phyloP scores from a whole-genome alignment of 1,140 invertebrate species.

The Drosophila subpulchrella region DNA sequence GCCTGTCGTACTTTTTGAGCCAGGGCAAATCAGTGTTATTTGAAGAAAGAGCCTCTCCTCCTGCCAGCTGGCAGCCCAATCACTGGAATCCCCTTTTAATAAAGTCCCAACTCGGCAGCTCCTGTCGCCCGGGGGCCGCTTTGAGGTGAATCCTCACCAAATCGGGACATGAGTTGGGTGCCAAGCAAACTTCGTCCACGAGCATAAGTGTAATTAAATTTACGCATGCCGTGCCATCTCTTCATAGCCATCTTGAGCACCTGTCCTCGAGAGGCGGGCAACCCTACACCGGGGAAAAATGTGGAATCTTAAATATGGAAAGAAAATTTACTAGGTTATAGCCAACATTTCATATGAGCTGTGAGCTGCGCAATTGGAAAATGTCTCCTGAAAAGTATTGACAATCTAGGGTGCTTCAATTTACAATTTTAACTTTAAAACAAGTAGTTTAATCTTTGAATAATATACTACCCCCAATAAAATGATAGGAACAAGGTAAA shows the following conservation, averaged over 20 bases:
- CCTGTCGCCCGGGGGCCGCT: neutral
- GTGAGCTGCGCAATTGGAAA: no score
- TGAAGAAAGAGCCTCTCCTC: neutral
- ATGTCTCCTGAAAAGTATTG: no score
- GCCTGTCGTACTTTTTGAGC: neutral
- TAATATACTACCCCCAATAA: no score
- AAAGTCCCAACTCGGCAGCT: constrained; percentile 7
- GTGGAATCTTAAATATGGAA: no score
- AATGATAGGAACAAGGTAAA: no score
- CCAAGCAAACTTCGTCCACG: constrained; percentile 28
- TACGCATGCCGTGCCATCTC: constrained; percentile 33
- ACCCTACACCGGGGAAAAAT: constrained; percentile 1
- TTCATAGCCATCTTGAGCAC: neutral
- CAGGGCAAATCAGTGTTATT: neutral
- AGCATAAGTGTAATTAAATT: constrained; percentile 77
- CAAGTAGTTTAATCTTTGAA: no score
- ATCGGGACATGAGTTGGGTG: constrained; percentile 13
- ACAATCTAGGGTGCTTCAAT: no score
- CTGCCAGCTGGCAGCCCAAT: neutral
- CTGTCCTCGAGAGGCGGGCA: constrained; percentile 1
- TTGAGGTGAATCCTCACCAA: constrained; percentile 17
- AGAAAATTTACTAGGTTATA: no score
- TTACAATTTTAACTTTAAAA: no score
- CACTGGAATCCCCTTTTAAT: constrained; percentile 8
- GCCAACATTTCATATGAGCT: no score